These are phyloP conservation scores for Dolomedes plantarius DNA, from an alignment of 2,888 invertebrate genomes.

Conservation along the genomic window DNA sequence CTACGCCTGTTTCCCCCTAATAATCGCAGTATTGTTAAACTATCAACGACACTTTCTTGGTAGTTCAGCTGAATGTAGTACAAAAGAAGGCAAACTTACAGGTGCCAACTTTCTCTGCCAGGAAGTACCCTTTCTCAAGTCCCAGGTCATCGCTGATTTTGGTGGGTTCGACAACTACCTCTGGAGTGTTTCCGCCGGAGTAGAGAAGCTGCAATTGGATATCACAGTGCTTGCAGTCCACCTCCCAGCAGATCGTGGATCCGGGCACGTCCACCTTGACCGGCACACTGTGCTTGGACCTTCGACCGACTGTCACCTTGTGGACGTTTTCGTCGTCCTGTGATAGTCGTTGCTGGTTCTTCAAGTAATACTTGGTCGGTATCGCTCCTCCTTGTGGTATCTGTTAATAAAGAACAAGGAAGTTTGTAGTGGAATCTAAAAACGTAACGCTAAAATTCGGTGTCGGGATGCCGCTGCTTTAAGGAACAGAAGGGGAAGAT, in stretches of 20 bases:
- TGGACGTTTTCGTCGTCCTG: slow-evolving; percentile 25
- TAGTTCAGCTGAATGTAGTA: too few relatives aligned
- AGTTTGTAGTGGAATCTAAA: too few relatives aligned
- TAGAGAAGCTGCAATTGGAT: slow-evolving; percentile 17
- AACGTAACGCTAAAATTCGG: too few relatives aligned
- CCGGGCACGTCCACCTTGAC: slow-evolving; percentile 4
- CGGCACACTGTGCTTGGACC: slow-evolving; percentile 41
- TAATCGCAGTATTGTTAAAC: too few relatives aligned
- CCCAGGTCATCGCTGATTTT: slow-evolving; percentile 22
- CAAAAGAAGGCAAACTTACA: slow-evolving; percentile 29
- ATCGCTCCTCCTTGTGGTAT: slow-evolving; percentile 22
- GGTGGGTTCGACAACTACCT: background rate
- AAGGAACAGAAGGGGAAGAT: too few relatives aligned
- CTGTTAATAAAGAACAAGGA: slow-evolving; percentile 11
- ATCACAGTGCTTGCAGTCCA: slow-evolving; percentile 45
- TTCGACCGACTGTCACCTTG: slow-evolving; percentile 35
- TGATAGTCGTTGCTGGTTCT: slow-evolving; percentile 21
- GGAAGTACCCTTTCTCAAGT: slow-evolving; percentile 26
- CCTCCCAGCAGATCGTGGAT: slow-evolving; percentile 40
- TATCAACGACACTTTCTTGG: too few relatives aligned
- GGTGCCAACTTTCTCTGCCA: slow-evolving; percentile 23
- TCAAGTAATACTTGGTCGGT: slow-evolving; percentile 35
- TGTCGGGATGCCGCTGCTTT: too few relatives aligned
- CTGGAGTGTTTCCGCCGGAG: background rate
- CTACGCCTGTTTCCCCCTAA: too few relatives aligned